Conservation (phyloP, 2,888 invertebrate species). For the Cylloceria caligata region DNA sequence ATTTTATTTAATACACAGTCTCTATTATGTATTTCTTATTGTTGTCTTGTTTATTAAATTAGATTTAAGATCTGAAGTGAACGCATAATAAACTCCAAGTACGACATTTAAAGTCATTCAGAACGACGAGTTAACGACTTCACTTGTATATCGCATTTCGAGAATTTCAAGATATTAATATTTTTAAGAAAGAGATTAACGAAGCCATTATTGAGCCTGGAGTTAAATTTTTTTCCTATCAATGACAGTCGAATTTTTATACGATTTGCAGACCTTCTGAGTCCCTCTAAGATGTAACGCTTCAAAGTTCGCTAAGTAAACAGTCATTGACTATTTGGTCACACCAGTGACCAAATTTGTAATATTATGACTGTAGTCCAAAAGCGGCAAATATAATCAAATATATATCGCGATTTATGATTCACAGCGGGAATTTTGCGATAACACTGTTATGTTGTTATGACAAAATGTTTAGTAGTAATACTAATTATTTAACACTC, state of each 20-base stretch:
- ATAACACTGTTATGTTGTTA: neutral
- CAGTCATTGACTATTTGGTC: neutral
- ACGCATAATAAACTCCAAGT: too few species aligned
- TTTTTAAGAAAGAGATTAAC: too few species aligned
- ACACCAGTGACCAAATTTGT: neutral
- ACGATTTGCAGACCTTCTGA: neutral
- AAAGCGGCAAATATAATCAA: neutral
- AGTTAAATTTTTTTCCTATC: neutral
- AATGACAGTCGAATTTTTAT: neutral
- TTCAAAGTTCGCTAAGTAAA: neutral
- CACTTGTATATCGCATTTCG: too few species aligned
- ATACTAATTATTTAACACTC: neutral
- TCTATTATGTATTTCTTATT: too few species aligned
- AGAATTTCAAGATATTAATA: too few species aligned
- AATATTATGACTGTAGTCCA: neutral
- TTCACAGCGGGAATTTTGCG: neutral
- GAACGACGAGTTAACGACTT: too few species aligned
- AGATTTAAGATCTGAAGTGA: too few species aligned
- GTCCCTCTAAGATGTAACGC: constrained; percentile 8
- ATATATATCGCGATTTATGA: neutral
- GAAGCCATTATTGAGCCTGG: constrained; percentile 18
- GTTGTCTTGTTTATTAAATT: too few species aligned
- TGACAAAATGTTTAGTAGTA: neutral
- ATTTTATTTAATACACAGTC: too few species aligned
- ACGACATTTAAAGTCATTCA: too few species aligned